These are phyloP conservation scores for Stegophylla sp. DNA, from an alignment of 2,888 invertebrate genomes.

Conservation along the genomic window DNA sequence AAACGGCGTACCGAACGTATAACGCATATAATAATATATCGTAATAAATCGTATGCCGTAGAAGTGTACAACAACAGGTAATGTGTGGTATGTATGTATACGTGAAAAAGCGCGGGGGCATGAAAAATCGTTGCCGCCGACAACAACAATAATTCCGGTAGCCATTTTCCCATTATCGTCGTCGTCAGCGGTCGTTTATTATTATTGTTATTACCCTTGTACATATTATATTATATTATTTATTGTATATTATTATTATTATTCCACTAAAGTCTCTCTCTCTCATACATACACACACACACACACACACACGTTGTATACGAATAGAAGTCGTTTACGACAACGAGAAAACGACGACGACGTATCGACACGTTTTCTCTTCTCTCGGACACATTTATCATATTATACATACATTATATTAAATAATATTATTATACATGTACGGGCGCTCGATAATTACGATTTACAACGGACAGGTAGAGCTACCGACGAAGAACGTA, in stretches of 20 bases:
- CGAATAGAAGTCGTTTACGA: no score
- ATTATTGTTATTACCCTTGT: background rate
- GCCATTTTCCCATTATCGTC: conserved; percentile 34
- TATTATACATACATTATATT: no score
- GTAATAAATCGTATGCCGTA: background rate
- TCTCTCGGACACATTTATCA: no score
- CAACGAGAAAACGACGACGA: no score
- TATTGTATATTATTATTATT: background rate
- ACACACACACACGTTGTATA: no score
- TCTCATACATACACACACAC: no score
- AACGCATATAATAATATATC: background rate
- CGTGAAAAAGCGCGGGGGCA: background rate
- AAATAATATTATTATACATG: no score
- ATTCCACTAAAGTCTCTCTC: no score
- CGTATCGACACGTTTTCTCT: no score
- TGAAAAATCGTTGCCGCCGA: conserved; percentile 37
- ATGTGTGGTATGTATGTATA: background rate
- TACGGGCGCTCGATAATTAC: background rate
- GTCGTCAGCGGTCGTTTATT: background rate
- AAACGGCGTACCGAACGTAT: background rate
- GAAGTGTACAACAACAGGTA: background rate
- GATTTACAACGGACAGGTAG: background rate
- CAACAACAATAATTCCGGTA: conserved; percentile 37
- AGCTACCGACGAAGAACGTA: background rate
- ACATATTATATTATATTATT: conserved; percentile 13